These are phyloP conservation scores for Melieria crassipennis DNA, from an alignment of 2,888 invertebrate species.

Conservation along the genomic window DNA sequence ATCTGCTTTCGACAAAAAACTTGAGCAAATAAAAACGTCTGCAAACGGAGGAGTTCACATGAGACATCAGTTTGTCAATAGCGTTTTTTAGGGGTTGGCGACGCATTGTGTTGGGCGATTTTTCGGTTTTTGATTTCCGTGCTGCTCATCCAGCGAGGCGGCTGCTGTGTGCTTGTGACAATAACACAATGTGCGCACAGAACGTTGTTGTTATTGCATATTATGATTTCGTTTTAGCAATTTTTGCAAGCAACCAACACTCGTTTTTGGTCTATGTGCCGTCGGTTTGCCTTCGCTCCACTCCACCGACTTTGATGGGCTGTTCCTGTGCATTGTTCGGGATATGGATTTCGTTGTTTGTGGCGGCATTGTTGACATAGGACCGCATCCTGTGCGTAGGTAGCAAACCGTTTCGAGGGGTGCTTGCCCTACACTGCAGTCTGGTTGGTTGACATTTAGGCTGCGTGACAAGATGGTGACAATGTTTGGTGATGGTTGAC, in stretches of 20 bases:
- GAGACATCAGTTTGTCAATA: not conserved
- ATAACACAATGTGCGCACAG: not conserved
- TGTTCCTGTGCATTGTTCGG: conserved; percentile 44
- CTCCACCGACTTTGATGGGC: conserved; percentile 40
- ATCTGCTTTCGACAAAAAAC: not conserved
- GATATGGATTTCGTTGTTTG: conserved; percentile 18
- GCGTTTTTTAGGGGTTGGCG: conserved; percentile 13
- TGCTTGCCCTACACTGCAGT: too few relatives aligned
- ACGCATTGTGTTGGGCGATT: conserved; percentile 23
- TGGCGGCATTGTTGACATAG: not conserved
- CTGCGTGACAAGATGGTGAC: too few relatives aligned
- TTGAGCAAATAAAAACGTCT: too few relatives aligned
- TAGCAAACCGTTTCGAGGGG: too few relatives aligned
- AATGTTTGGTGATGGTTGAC: too few relatives aligned
- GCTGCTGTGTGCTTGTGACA: not conserved
- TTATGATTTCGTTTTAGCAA: not conserved
- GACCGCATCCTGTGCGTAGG: too few relatives aligned
- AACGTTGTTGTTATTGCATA: not conserved
- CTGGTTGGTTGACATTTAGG: too few relatives aligned
- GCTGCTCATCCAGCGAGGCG: not conserved
- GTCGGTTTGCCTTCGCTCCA: conserved; percentile 11
- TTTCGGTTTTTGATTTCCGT: conserved; percentile 22
- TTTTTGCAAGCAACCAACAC: not conserved
- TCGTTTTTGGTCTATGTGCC: not conserved
- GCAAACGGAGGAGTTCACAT: not conserved